These are phyloP conservation scores for Eristalinus sepulchralis DNA, from an alignment of 2,888 invertebrate species.

Conservation along the genomic window DNA sequence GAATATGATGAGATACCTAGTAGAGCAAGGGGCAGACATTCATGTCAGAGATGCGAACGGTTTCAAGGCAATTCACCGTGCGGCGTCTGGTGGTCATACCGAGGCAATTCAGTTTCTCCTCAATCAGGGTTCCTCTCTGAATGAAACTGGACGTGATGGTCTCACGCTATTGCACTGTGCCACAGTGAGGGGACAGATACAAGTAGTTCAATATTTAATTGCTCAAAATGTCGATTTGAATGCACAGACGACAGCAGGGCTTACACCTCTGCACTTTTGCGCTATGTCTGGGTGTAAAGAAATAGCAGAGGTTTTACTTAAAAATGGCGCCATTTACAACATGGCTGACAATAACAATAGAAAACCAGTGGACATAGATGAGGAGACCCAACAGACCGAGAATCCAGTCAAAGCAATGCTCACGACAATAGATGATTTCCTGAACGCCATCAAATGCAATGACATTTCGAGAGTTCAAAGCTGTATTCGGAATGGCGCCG, in stretches of 20 bases:
- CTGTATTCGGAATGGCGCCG: neutral
- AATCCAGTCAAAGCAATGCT: neutral
- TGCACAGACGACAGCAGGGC: conserved; percentile 3
- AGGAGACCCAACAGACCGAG: neutral
- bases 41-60: conserved; percentile 1
- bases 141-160: neutral
- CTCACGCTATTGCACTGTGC: conserved; percentile 55
- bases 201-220: neutral
- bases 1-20: conserved; percentile 11
- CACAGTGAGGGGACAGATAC: conserved; percentile 68
- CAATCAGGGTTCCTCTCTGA: conserved; percentile 18
- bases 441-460: neutral
- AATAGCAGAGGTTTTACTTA: conserved; percentile 30
- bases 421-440: neutral
- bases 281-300: neutral
- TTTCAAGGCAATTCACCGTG: conserved; percentile 19
- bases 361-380: conserved; percentile 3
- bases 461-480: neutral
- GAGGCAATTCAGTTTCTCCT: conserved; percentile 23
- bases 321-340: conserved; percentile 26
- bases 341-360: neutral
- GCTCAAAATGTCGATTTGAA: conserved; percentile 11
- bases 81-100: conserved; percentile 14
- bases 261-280: conserved; percentile 28
- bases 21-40: conserved; percentile 4